Base-by-base conservation (phyloP, 2,888 invertebrate genomes). In the Xestia xanthographa region DNA sequence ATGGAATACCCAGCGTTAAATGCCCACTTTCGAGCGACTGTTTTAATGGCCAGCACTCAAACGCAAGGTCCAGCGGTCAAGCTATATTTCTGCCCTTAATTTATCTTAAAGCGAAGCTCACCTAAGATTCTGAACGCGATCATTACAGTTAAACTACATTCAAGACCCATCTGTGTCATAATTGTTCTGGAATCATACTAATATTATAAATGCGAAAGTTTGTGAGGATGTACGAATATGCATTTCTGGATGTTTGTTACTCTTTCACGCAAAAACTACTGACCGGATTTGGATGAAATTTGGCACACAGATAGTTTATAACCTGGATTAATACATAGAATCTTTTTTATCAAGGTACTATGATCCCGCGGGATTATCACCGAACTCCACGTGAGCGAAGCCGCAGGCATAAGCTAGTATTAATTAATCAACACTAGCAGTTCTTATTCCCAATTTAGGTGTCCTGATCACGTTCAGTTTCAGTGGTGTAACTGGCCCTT, bases 51-150 rank as follows among this genome's bases (percentile, higher is more conserved):
- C 34, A 14, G 12, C 29, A 6, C 17, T 41, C 12, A 5, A 20
- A 29, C 1, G 9, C 17, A 53, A 29, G 22, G 5, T 41, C 3
- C 5, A 29, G 17, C 22, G 17, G 26, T 43, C 34, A 22, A 78
- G 34, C 34, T 43, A 43, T 43, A 50, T 60, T 34, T n/a, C 58
- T 68, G 41, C 26, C 43, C 26, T 58, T 22, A 26, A n/a, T 14
- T 50, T 6, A 17, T 56, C 22, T 68, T 34, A 92, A 81, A 1
- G 26, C 26, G 3, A 58, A 17, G 29, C 29, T 58, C 29, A 58
- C 58, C 29, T 29, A 58, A 58, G 17, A 58, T 58, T 29, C 58
- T 58, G 8, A 29, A 58, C 17, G 29, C 58, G 29, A 58, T 58
- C 29, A 58, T 17, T 17, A 29, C 58, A 58, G 2, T 29, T 58